phyloP scores from a whole-genome alignment of 2,888 invertebrate species.

The Drosophila heteroneura region DNA sequence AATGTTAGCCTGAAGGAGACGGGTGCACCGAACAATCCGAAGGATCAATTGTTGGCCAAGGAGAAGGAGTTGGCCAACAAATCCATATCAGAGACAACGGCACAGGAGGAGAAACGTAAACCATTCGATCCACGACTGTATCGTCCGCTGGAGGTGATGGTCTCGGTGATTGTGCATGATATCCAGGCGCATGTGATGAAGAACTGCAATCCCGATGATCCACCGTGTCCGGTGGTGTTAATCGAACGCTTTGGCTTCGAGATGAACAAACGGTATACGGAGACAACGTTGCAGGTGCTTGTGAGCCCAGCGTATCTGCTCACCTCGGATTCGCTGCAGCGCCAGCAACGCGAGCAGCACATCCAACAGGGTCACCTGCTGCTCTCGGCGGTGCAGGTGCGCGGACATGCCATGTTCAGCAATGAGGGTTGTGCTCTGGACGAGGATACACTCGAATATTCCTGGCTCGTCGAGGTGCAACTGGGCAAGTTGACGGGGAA shows the following conservation, averaged over 20 bases:
- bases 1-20: slow-evolving; percentile 85
- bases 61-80: slow-evolving; percentile 84
- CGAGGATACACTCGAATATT: slow-evolving; percentile 98
- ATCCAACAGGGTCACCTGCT: slow-evolving; percentile 94
- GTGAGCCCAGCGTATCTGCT: slow-evolving; percentile 95
- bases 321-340: slow-evolving; percentile 90
- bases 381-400: slow-evolving; percentile 93
- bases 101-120: slow-evolving; percentile 88
- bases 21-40: slow-evolving; percentile 84
- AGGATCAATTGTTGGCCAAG: slow-evolving; percentile 85
- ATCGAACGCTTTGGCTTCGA: slow-evolving; percentile 98
- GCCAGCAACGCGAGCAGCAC: slow-evolving; percentile 89
- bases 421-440: slow-evolving; percentile 95
- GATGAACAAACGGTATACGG: slow-evolving; percentile 96
- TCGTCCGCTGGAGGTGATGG: slow-evolving; percentile 95
- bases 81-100: slow-evolving; percentile 84
- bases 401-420: slow-evolving; percentile 99
- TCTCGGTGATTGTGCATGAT: slow-evolving; percentile 97
- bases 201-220: slow-evolving; percentile 95
- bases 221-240: slow-evolving; percentile 95
- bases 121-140: slow-evolving; percentile 95
- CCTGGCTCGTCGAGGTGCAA: slow-evolving; percentile 98
- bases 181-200: slow-evolving; percentile 94
- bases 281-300: slow-evolving; percentile 95
- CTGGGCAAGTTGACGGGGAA: slow-evolving; percentile 97